phyloP scores from a whole-genome alignment of 2,888 invertebrate species.

The Hipparchia semele region DNA sequence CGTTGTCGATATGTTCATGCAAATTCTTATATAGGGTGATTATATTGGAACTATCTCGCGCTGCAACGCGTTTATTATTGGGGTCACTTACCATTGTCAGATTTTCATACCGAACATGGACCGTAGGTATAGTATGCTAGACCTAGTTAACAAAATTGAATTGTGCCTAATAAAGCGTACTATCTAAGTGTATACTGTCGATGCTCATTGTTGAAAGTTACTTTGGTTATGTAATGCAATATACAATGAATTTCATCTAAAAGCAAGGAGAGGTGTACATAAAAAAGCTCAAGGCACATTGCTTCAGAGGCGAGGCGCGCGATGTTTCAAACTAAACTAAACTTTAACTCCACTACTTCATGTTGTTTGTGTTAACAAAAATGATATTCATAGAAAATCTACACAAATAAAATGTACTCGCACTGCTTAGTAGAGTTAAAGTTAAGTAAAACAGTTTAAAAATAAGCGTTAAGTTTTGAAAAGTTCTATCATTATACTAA shows the following conservation, averaged over 20 bases:
- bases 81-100: not conserved
- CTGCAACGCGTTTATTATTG: not conserved
- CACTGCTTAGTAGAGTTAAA: no score
- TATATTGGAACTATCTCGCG: not conserved
- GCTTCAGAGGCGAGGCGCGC: no score
- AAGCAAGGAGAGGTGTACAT: not conserved
- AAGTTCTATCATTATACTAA: no score
- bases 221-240: constrained; percentile 18
- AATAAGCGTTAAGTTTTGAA: no score
- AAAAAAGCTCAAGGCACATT: not conserved
- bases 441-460: no score
- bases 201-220: constrained; percentile 33
- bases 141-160: constrained; percentile 72
- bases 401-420: no score
- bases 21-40: not conserved
- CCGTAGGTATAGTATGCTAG: constrained; percentile 73
- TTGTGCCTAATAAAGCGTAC: constrained; percentile 73
- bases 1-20: no score
- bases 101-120: constrained; percentile 52
- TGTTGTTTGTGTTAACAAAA: no score
- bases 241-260: constrained; percentile 25
- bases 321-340: no score
- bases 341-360: no score
- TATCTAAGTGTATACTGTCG: constrained; percentile 43
- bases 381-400: no score